A percentile compares a stretch with the other conserved stretches of the same genome.
Conservation (phyloP, 2,888 invertebrate genomes). For the Hydrotaea diabolus region DNA sequence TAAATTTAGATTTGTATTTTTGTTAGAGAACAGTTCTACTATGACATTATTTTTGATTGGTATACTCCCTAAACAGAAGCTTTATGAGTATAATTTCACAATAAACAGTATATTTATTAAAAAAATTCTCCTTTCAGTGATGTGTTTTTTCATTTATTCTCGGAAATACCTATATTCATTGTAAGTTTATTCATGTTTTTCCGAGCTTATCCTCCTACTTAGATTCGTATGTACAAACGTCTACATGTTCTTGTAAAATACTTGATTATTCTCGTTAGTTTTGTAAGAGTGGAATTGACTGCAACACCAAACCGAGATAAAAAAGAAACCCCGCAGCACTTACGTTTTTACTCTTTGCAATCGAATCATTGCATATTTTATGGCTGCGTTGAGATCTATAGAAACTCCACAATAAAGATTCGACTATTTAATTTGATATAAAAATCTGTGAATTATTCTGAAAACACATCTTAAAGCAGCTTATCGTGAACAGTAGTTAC, state of each 20-base stretch:
- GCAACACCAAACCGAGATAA: constrained; percentile 18
- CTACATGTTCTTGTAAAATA: constrained; percentile 32
- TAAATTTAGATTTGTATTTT: no score
- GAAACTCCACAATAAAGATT: not conserved
- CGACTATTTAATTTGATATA: constrained; percentile 16
- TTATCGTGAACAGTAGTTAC: no score
- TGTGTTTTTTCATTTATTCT: no score
- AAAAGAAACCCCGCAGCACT: not conserved
- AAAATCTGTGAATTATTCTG: not conserved
- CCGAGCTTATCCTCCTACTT: not conserved
- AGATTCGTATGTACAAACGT: not conserved
- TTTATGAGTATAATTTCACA: no score
- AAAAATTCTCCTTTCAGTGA: no score
- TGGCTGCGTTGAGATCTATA: constrained; percentile 34
- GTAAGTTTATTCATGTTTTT: no score
- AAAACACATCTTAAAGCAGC: not conserved
- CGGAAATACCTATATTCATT: no score
- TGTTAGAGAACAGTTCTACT: no score
- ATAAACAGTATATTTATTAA: no score
- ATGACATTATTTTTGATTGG: no score
- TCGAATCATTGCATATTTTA: constrained; percentile 55
- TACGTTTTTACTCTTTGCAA: constrained; percentile 15
- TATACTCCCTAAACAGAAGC: no score
- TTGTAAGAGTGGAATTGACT: constrained; percentile 43
- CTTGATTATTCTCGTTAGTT: constrained; percentile 54